Conservation (phyloP, 2,888 invertebrate genomes). For the Carpatolechia fugitivella region DNA sequence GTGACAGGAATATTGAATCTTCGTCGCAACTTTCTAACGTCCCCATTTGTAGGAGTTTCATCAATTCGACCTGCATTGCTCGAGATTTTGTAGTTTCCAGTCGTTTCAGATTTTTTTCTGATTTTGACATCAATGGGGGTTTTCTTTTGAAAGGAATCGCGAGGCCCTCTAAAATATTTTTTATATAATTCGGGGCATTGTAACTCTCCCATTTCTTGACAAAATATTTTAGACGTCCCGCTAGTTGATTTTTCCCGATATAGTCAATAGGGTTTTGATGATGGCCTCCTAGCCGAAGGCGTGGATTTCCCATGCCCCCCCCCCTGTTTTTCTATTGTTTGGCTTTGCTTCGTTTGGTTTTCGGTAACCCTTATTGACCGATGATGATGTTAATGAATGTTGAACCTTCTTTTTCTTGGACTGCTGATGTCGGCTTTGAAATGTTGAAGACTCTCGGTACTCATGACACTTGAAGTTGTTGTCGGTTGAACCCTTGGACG, state of each 20-base stretch:
- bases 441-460: neutral
- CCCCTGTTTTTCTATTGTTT: conserved; percentile 1
- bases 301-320: neutral
- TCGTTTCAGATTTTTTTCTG: neutral
- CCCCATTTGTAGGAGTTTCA: neutral
- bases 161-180: conserved; percentile 1
- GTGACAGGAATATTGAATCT: neutral
- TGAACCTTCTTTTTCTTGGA: neutral
- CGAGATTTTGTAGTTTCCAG: neutral
- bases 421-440: neutral
- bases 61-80: neutral
- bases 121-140: neutral
- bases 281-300: neutral
- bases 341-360: neutral
- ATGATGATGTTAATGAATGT: neutral
- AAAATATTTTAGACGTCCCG: conserved; percentile 10
- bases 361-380: neutral
- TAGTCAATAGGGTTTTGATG: neutral
- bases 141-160: neutral
- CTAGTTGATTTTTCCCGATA: neutral
- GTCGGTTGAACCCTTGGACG: neutral
- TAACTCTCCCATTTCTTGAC: conserved; percentile 24
- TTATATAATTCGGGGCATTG: conserved; percentile 3
- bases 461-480: neutral
- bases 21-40: neutral